A percentile compares a stretch with the other conserved stretches of the same genome.
Evolutionary conservation across 2,797 vertebrate species (phyloP).

Genomic region (Myripristis jacobus): DNA sequence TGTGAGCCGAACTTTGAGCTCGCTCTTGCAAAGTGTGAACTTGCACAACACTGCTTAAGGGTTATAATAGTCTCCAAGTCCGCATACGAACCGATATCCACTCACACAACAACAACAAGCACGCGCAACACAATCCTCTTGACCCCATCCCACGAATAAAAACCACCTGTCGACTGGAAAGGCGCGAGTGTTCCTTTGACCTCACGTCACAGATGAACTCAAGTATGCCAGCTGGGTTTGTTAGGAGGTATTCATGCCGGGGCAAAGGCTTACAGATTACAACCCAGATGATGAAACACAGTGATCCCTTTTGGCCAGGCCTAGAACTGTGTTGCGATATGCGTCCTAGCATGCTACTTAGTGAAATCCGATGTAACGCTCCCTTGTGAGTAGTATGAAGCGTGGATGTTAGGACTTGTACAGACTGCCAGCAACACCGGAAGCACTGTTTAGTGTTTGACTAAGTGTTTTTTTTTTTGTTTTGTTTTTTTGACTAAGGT

Average conservation of each 20-base stretch:
- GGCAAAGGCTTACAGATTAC: constrained; percentile 51
- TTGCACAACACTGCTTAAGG: too few species aligned
- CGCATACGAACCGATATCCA: constrained; percentile 15
- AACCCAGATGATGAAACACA: constrained; percentile 67
- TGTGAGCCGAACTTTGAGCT: too few species aligned
- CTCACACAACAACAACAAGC: not conserved
- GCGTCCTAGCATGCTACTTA: constrained; percentile 34
- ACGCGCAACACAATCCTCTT: constrained; percentile 24
- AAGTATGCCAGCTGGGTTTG: constrained; percentile 62
- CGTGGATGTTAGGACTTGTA: constrained; percentile 22
- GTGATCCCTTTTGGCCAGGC: constrained; percentile 59
- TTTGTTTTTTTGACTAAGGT: too few species aligned
- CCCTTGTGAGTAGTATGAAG: constrained; percentile 2
- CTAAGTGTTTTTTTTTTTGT: constrained; percentile 18
- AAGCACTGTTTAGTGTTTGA: constrained; percentile 65
- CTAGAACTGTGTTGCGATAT: constrained; percentile 25
- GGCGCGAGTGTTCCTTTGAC: constrained; percentile 12
- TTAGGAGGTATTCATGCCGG: constrained; percentile 60
- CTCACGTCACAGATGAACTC: constrained; percentile 46
- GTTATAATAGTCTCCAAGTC: too few species aligned
- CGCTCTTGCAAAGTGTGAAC: too few species aligned
- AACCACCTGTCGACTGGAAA: constrained; percentile 19
- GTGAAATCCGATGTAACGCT: not conserved
- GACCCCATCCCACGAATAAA: constrained; percentile 21
- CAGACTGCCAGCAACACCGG: constrained; percentile 50